Evolutionary conservation across 2,113 vertebrate genomes (phyloP).

Genomic region (Engraulis encrasicolus): DNA sequence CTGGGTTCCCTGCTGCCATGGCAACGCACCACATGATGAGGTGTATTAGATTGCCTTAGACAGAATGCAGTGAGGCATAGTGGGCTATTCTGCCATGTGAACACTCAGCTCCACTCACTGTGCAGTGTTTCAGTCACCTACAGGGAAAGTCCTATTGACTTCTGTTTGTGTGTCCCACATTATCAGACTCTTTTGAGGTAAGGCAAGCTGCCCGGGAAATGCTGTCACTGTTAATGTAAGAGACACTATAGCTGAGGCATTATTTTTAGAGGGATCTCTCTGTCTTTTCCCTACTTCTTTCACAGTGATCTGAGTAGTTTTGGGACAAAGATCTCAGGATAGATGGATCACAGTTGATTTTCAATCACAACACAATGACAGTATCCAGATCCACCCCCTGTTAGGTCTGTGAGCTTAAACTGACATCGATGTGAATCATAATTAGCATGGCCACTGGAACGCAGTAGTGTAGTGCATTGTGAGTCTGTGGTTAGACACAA

Average conservation of each 20-base stretch:
- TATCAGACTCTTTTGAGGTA: background rate
- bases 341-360: background rate
- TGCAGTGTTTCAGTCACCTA: background rate
- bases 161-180: slow-evolving; percentile 4
- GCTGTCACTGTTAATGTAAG: background rate
- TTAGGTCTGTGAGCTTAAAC: background rate
- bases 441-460: background rate
- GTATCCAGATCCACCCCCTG: background rate
- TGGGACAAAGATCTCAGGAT: background rate
- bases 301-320: background rate
- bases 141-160: background rate
- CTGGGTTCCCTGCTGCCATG: slow-evolving; percentile 91
- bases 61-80: slow-evolving; percentile 77
- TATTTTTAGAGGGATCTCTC: background rate
- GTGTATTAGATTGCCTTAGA: slow-evolving; percentile 93
- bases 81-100: slow-evolving; percentile 75
- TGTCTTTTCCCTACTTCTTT: background rate
- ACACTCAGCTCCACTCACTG: slow-evolving; percentile 53
- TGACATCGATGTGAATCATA: background rate
- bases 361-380: background rate
- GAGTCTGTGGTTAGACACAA: background rate
- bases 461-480: background rate
- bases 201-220: background rate
- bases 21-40: slow-evolving; percentile 96
- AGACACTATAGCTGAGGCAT: background rate